Conservation (phyloP, 2,797 vertebrate genomes). For the Lacerta agilis region DNA sequence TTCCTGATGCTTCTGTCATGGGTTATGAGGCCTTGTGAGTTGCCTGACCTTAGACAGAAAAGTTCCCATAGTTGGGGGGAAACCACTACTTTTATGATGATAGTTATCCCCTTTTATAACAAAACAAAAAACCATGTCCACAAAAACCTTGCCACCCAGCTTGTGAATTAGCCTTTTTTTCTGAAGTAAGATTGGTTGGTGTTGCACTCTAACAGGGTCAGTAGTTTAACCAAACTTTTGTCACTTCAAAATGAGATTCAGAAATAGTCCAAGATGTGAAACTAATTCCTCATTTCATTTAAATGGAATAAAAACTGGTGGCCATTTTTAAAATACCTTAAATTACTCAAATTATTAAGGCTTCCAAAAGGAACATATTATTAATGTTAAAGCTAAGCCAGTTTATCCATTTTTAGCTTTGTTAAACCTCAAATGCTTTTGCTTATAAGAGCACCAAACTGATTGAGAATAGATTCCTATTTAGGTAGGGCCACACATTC, state of each 20-base stretch:
- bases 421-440: slow-evolving; percentile 21
- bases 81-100: neutral
- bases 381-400: neutral
- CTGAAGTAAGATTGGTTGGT: neutral
- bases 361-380: neutral
- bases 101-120: neutral
- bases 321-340: neutral
- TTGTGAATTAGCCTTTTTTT: slow-evolving; percentile 39
- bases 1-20: neutral
- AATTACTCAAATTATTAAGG: neutral
- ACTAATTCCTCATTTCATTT: neutral
- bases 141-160: neutral
- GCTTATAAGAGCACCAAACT: slow-evolving; percentile 30
- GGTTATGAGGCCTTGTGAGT: slow-evolving; percentile 10
- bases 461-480: slow-evolving; percentile 14
- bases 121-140: no score
- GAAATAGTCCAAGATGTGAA: neutral
- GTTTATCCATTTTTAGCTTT: neutral
- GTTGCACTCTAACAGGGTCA: neutral
- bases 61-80: slow-evolving; percentile 6
- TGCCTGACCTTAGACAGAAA: slow-evolving; percentile 28
- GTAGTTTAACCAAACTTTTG: slow-evolving; percentile 16
- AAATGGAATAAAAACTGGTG: neutral
- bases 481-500: slow-evolving; percentile 12
- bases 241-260: neutral